Evolutionary conservation across 2,888 invertebrate genomes (phyloP).

Genomic region (Helobdella robusta): DNA sequence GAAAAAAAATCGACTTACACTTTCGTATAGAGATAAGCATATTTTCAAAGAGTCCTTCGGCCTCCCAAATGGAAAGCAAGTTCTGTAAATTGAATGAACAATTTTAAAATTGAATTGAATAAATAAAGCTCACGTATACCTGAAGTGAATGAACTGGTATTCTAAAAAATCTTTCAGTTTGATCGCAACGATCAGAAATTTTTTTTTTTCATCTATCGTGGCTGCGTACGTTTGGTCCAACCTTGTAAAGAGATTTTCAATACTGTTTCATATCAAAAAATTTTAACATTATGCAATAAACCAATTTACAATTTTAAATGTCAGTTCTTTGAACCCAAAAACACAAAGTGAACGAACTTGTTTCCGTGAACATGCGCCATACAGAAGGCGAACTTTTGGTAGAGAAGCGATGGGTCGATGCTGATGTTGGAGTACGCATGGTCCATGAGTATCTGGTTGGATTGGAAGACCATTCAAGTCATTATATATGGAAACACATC

Average conservation of each 20-base stretch:
- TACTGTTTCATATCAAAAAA: neutral
- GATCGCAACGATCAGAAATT: slow-evolving; percentile 11
- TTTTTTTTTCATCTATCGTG: slow-evolving; percentile 14
- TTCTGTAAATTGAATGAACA: neutral
- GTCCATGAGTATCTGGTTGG: slow-evolving; percentile 11
- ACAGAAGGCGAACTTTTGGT: slow-evolving; percentile 24
- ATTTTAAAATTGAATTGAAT: neutral
- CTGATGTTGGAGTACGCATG: neutral
- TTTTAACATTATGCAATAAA: neutral
- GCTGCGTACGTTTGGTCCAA: slow-evolving; percentile 20
- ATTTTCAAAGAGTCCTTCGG: slow-evolving; percentile 17
- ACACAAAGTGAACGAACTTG: slow-evolving; percentile 6
- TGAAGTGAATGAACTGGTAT: slow-evolving; percentile 15
- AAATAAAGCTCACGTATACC: neutral
- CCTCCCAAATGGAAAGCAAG: slow-evolving; percentile 21
- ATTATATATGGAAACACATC: too few species aligned
- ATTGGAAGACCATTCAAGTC: too few species aligned
- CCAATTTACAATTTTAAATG: neutral
- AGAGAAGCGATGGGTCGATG: slow-evolving; percentile 19
- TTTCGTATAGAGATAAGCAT: slow-evolving; percentile 16
- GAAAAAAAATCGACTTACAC: slow-evolving; percentile 5
- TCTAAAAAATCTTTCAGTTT: slow-evolving; percentile 7
- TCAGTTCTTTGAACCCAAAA: neutral
- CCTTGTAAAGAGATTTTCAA: neutral
- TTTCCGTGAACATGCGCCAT: slow-evolving; percentile 22